A percentile compares a stretch with the other conserved stretches of the same genome.
Evolutionary conservation across 2,113 vertebrate species (phyloP).

Genomic region (Clarias magur): DNA sequence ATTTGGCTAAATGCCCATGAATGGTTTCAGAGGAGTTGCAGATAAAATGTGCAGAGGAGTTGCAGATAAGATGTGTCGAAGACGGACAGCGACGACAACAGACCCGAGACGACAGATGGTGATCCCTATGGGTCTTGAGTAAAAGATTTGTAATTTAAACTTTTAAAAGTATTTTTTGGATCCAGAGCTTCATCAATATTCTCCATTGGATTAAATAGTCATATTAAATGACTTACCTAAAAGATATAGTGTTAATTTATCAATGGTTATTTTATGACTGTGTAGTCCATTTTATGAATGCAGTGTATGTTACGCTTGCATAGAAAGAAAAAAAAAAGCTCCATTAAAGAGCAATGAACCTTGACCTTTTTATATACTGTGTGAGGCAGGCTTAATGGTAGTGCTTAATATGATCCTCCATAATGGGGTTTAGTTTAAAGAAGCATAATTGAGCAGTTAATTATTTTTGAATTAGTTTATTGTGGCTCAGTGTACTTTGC

Average conservation of each 20-base stretch:
- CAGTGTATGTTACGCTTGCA: background rate
- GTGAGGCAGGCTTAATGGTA: background rate
- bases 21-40: too few species aligned
- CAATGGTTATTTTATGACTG: too few species aligned
- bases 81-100: too few species aligned
- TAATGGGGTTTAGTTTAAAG: conserved; percentile 1
- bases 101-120: too few species aligned
- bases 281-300: background rate
- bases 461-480: background rate
- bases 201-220: background rate
- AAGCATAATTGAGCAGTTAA: background rate
- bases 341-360: background rate
- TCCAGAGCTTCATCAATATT: background rate
- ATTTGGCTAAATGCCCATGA: too few species aligned
- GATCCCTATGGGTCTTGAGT: background rate
- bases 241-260: background rate
- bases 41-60: too few species aligned
- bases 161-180: background rate
- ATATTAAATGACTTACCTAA: background rate
- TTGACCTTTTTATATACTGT: background rate
- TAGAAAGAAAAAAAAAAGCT: background rate
- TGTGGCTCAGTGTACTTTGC: background rate
- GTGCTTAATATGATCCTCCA: background rate
- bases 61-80: too few species aligned
- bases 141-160: background rate